A percentile compares a stretch with the other conserved stretches of the same genome.
Evolutionary conservation across 2,797 vertebrate genomes (phyloP).

Genomic region (Typhlichthys subterraneus): DNA sequence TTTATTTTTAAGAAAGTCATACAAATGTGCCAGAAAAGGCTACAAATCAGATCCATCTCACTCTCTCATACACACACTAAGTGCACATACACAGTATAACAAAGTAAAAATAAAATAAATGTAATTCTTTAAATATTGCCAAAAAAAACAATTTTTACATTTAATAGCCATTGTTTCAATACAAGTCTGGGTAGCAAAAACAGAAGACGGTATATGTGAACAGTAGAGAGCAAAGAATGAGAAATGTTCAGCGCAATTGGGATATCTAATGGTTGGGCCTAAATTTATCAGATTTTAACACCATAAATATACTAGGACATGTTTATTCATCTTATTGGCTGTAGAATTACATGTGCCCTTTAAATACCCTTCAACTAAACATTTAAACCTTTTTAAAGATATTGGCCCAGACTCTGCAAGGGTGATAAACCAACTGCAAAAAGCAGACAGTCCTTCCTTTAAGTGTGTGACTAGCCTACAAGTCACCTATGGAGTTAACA

Average conservation of each 20-base stretch:
- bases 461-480: not conserved
- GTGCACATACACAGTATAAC: not conserved
- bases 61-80: constrained; percentile 6
- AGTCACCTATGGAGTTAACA: not conserved
- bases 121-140: constrained; percentile 27
- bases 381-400: not conserved
- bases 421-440: not conserved
- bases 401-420: not conserved
- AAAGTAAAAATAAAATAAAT: constrained; percentile 29
- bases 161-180: constrained; percentile 49
- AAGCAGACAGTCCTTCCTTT: not conserved
- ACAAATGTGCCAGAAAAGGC: constrained; percentile 20
- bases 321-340: constrained; percentile 47
- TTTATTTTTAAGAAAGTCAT: constrained; percentile 24
- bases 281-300: constrained; percentile 43
- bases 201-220: constrained; percentile 10
- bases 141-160: constrained; percentile 33
- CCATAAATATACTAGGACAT: constrained; percentile 16
- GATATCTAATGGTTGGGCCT: constrained; percentile 23
- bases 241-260: constrained; percentile 11
- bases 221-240: constrained; percentile 9
- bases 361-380: not conserved
- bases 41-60: constrained; percentile 10
- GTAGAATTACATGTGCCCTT: constrained; percentile 10
- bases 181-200: constrained; percentile 20